phyloP scores from a whole-genome alignment of 2,888 invertebrate genomes.

The Agrenia bidenticulata region DNA sequence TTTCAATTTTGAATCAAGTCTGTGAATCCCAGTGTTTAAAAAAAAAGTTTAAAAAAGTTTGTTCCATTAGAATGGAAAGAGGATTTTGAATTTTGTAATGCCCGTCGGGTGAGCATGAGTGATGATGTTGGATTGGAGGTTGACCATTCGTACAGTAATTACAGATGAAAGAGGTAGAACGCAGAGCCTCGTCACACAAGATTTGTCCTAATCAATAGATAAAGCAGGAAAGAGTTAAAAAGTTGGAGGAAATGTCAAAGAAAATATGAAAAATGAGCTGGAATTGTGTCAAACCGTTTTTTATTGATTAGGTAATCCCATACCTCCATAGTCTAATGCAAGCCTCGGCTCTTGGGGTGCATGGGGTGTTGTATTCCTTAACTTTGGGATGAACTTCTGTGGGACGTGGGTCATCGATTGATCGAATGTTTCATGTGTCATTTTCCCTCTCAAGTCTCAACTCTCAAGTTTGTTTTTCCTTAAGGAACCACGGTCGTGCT shows the following conservation, averaged over 20 bases:
- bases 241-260: conserved; percentile 46
- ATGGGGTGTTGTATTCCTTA: too few relatives aligned
- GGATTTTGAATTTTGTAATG: conserved; percentile 35
- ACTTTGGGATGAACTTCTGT: too few relatives aligned
- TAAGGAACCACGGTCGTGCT: not conserved
- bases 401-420: conserved; percentile 5
- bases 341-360: too few relatives aligned
- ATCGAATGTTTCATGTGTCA: not conserved
- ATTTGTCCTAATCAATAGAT: not conserved
- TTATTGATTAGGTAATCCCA: conserved; percentile 51
- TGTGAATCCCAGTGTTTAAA: not conserved
- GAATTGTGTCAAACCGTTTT: conserved; percentile 40
- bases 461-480: conserved; percentile 2
- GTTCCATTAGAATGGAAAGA: conserved; percentile 10
- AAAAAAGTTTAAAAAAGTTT: not conserved
- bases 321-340: not conserved
- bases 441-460: too few relatives aligned
- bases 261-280: conserved; percentile 52
- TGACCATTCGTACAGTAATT: conserved; percentile 15
- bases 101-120: conserved; percentile 44
- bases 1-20: not conserved
- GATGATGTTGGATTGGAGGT: conserved; percentile 37
- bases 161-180: not conserved
- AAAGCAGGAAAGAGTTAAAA: conserved; percentile 41
- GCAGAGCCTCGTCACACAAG: conserved; percentile 6